Evolutionary conservation across 2,888 invertebrate genomes (phyloP).

Genomic region (Punctoribates punctum): DNA sequence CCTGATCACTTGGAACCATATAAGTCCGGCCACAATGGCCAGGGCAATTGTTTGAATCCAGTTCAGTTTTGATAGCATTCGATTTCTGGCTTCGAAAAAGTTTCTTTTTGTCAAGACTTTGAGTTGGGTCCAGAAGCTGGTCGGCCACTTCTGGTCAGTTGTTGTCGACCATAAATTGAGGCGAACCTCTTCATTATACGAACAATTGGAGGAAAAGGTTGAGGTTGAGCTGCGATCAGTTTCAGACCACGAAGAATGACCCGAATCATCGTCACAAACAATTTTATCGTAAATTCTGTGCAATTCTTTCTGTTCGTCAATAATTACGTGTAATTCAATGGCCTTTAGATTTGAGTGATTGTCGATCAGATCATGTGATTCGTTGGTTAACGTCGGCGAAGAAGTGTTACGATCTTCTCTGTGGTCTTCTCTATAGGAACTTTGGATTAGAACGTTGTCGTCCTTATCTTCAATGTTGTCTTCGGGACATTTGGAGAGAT

Average conservation of each 20-base stretch:
- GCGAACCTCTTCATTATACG: slow-evolving; percentile 27
- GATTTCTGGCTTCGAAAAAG: slow-evolving; percentile 69
- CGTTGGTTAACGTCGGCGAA: background rate
- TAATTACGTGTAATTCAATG: background rate
- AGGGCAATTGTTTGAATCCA: slow-evolving; percentile 71
- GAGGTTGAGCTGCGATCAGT: slow-evolving; percentile 60
- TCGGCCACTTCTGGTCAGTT: slow-evolving; percentile 61
- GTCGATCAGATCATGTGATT: background rate
- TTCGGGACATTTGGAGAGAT: slow-evolving; percentile 57
- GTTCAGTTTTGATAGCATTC: slow-evolving; percentile 71
- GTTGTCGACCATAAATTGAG: slow-evolving; percentile 8
- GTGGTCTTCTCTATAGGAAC: slow-evolving; percentile 14
- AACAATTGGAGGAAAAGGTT: slow-evolving; percentile 43
- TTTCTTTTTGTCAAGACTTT: slow-evolving; percentile 70
- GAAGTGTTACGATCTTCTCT: background rate
- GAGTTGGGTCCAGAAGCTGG: slow-evolving; percentile 74
- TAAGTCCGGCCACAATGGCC: slow-evolving; percentile 67
- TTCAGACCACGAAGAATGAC: slow-evolving; percentile 62
- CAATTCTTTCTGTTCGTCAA: slow-evolving; percentile 5
- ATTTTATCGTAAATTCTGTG: slow-evolving; percentile 26
- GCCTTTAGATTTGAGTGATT: slow-evolving; percentile 7
- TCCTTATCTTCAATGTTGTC: slow-evolving; percentile 10
- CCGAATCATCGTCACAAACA: slow-evolving; percentile 61
- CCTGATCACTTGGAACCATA: slow-evolving; percentile 74
- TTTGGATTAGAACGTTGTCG: background rate